Conservation (phyloP, 1,140 invertebrate genomes). For the Musca vetustissima region DNA sequence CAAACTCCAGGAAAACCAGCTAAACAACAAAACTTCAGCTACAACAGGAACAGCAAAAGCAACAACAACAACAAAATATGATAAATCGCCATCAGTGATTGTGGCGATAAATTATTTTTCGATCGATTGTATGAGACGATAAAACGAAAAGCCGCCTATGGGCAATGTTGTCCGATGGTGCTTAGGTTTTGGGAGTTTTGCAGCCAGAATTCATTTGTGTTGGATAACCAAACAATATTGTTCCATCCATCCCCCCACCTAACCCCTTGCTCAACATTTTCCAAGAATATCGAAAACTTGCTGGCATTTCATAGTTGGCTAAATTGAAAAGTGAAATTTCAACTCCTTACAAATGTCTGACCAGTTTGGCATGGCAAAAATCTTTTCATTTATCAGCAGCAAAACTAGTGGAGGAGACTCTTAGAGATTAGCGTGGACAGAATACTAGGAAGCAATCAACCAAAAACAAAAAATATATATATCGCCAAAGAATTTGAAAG, state of each 20-base stretch:
- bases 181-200: background rate
- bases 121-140: conserved; percentile 26
- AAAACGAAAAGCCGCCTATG: conserved; percentile 20
- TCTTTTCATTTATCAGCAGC: background rate
- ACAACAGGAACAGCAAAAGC: too few species aligned
- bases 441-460: background rate
- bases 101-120: conserved; percentile 29
- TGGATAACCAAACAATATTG: background rate
- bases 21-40: too few species aligned
- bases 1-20: too few species aligned
- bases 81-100: conserved; percentile 30
- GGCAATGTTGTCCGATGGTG: background rate
- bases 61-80: conserved; percentile 15
- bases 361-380: background rate
- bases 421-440: background rate
- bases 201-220: background rate
- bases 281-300: background rate
- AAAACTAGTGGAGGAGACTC: background rate
- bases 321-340: conserved; percentile 21
- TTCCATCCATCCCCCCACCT: too few species aligned
- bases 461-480: background rate
- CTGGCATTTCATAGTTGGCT: background rate
- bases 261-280: too few species aligned
- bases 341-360: background rate
- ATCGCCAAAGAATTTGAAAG: background rate